Conservation (phyloP, 1,140 invertebrate genomes). For the Battus philenor region DNA sequence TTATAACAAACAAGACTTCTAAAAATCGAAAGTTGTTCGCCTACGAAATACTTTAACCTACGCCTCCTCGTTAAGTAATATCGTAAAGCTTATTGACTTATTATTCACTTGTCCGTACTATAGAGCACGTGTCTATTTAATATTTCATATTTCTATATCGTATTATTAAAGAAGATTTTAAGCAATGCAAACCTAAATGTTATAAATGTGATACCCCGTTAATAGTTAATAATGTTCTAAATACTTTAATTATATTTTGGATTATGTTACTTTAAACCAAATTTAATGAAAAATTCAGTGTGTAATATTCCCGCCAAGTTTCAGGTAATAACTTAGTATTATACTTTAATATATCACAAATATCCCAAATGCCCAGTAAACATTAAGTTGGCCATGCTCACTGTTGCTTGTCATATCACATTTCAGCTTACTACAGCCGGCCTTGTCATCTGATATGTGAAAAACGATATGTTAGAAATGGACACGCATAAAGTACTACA, state of each 20-base stretch:
- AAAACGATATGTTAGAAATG: slow-evolving; percentile 49
- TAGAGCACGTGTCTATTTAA: slow-evolving; percentile 2
- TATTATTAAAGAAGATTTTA: too few relatives aligned
- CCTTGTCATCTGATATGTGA: slow-evolving; percentile 62
- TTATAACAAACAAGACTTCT: slow-evolving; percentile 29
- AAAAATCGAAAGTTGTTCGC: slow-evolving; percentile 65
- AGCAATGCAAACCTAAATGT: too few relatives aligned
- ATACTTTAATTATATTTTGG: too few relatives aligned
- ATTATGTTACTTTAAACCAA: too few relatives aligned
- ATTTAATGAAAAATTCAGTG: too few relatives aligned
- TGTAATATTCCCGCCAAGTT: too few relatives aligned
- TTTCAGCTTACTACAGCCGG: slow-evolving; percentile 48
- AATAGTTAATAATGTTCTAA: too few relatives aligned
- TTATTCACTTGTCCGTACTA: slow-evolving; percentile 10
- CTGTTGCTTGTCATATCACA: slow-evolving; percentile 61
- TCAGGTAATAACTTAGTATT: too few relatives aligned
- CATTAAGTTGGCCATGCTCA: slow-evolving; percentile 52
- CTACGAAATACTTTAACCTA: slow-evolving; percentile 43
- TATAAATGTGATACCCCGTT: too few relatives aligned
- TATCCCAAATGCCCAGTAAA: too few relatives aligned
- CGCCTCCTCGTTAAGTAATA: slow-evolving; percentile 30
- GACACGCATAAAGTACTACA: slow-evolving; percentile 46
- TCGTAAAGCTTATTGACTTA: slow-evolving; percentile 10
- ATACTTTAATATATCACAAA: too few relatives aligned
- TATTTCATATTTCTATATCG: too few relatives aligned